Percentiles rank a stretch among this genome's conserved stretches.
These are phyloP conservation scores for Heliconius himera DNA, from an alignment of 1,140 invertebrate species.

Conservation along the genomic window DNA sequence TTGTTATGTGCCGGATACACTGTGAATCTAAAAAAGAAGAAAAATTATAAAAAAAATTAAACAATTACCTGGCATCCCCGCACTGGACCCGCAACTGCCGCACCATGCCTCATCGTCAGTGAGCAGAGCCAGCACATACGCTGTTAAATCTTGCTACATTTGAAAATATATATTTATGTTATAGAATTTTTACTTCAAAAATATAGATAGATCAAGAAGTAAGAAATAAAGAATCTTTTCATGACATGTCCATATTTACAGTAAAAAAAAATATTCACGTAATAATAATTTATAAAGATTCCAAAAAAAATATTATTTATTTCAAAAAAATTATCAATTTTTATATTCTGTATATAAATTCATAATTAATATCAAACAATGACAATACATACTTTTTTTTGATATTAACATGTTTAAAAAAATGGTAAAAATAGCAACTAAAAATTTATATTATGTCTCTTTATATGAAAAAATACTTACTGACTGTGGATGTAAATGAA, in stretches of 20 bases:
- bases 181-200: background rate
- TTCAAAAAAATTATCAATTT: no score
- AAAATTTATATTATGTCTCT: background rate
- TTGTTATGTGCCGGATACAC: no score
- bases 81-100: slow-evolving; percentile 44
- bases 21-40: no score
- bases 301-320: no score
- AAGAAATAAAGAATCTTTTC: no score
- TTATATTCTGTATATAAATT: no score
- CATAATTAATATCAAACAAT: no score
- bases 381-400: no score
- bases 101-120: slow-evolving; percentile 71
- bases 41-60: background rate
- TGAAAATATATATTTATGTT: background rate
- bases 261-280: no score
- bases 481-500: slow-evolving; percentile 63
- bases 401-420: no score
- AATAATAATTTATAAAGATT: no score
- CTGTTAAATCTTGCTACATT: slow-evolving; percentile 67
- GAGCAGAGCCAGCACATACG: slow-evolving; percentile 64
- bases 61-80: slow-evolving; percentile 16
- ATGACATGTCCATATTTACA: no score
- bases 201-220: background rate
- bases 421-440: background rate
- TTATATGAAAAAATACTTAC: slow-evolving; percentile 44